Evolutionary conservation across 1,140 invertebrate species (phyloP).

Genomic region (Psilanteris sp.): DNA sequence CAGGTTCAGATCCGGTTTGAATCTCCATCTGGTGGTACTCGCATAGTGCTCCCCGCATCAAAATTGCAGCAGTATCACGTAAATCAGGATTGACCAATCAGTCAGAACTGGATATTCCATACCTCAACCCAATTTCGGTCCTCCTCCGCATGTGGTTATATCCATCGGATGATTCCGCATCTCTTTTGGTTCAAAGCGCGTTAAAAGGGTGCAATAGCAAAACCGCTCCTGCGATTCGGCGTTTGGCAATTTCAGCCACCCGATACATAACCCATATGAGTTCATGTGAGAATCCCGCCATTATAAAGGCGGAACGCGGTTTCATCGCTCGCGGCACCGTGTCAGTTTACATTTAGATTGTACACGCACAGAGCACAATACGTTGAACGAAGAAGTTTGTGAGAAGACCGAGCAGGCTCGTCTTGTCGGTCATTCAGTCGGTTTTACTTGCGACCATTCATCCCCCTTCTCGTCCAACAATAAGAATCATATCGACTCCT

Average conservation of each 20-base stretch:
- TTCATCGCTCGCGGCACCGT: constrained; percentile 31
- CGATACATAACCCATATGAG: constrained; percentile 17
- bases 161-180: too few relatives aligned
- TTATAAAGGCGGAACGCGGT: constrained; percentile 36
- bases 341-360: constrained; percentile 42
- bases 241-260: too few relatives aligned
- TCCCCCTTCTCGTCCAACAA: constrained; percentile 31
- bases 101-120: not conserved
- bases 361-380: constrained; percentile 20
- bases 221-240: too few relatives aligned
- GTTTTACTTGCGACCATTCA: constrained; percentile 50
- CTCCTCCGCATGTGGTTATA: too few relatives aligned
- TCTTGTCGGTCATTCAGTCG: constrained; percentile 44
- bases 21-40: constrained; percentile 17
- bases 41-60: constrained; percentile 27
- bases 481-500: constrained; percentile 58
- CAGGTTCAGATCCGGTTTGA: constrained; percentile 29
- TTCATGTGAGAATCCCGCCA: constrained; percentile 17
- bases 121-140: too few relatives aligned
- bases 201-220: too few relatives aligned
- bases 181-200: too few relatives aligned
- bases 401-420: constrained; percentile 37
- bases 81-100: constrained; percentile 11
- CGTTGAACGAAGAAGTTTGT: constrained; percentile 25
- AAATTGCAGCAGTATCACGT: constrained; percentile 26